Conservation (phyloP, 2,888 invertebrate species). For the Caenorhabditis parvicauda region DNA sequence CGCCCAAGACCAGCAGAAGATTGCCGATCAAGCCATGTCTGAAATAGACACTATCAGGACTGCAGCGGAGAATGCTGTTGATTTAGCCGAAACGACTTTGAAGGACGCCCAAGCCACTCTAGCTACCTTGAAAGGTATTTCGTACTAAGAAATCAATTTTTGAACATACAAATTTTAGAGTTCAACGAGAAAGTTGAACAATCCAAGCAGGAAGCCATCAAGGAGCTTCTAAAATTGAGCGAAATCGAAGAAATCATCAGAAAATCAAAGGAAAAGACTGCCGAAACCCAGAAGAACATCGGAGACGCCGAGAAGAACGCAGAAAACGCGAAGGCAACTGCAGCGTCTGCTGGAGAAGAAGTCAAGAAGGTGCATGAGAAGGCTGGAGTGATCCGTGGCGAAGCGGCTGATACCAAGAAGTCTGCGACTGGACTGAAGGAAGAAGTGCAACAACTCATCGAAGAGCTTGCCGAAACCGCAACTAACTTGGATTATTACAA, state of each 20-base stretch:
- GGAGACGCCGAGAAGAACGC: constrained; percentile 39
- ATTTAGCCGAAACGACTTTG: constrained; percentile 79
- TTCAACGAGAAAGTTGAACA: constrained; percentile 86
- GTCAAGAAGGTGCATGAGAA: constrained; percentile 34
- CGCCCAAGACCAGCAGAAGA: constrained; percentile 73
- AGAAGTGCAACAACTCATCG: constrained; percentile 35
- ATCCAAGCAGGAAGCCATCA: constrained; percentile 78
- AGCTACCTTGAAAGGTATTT: constrained; percentile 70
- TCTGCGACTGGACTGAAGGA: constrained; percentile 28
- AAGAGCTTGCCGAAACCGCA: constrained; percentile 34
- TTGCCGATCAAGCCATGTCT: constrained; percentile 76
- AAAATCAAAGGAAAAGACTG: constrained; percentile 68
- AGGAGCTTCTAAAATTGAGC: constrained; percentile 76
- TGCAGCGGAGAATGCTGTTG: constrained; percentile 80
- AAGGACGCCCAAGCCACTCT: constrained; percentile 79
- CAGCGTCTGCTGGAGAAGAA: constrained; percentile 32
- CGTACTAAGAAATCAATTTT: constrained; percentile 4
- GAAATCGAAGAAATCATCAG: constrained; percentile 75
- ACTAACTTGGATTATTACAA: constrained; percentile 38
- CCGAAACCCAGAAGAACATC: constrained; percentile 40
- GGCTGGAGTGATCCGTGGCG: constrained; percentile 15
- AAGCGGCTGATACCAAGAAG: constrained; percentile 23
- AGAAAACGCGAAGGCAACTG: constrained; percentile 25
- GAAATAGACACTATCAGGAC: constrained; percentile 73
- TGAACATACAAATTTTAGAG: constrained; percentile 33